Evolutionary conservation across 2,113 vertebrate genomes (phyloP).

Genomic region (Dromiciops gliroides): DNA sequence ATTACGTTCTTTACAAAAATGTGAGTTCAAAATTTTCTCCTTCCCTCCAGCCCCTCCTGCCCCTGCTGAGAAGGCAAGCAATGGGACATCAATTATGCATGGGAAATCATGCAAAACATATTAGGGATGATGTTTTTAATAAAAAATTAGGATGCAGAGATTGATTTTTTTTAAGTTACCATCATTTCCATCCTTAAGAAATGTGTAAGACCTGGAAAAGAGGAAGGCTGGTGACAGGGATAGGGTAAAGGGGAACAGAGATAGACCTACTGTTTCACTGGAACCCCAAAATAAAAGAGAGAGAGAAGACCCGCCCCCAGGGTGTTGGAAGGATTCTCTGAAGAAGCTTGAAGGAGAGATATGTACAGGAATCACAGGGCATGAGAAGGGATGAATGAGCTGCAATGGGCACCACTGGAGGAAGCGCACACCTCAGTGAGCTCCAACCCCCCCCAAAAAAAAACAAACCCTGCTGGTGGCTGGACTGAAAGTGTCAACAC

Average conservation of each 20-base stretch:
- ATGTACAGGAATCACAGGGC: too few species aligned
- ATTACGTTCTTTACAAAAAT: background rate
- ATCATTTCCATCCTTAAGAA: background rate
- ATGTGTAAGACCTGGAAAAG: background rate
- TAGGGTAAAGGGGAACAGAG: background rate
- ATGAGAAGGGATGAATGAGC: background rate
- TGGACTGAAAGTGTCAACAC: too few species aligned
- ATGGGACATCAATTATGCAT: background rate
- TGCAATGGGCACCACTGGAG: background rate
- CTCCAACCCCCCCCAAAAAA: too few species aligned
- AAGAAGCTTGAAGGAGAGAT: background rate
- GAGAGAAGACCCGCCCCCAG: background rate
- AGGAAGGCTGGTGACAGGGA: background rate
- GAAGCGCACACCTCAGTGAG: background rate
- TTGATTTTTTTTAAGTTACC: background rate
- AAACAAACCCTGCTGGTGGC: background rate
- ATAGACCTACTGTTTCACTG: background rate
- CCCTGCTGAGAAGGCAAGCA: background rate
- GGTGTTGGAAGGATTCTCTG: background rate
- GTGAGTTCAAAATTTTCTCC: background rate
- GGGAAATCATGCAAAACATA: background rate
- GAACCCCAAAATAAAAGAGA: too few species aligned
- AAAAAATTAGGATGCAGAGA: background rate
- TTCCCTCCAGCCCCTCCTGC: too few species aligned
- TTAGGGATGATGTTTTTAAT: background rate